Percentiles rank a stretch among this genome's conserved stretches.
phyloP scores from a whole-genome alignment of 2,113 vertebrate genomes.

The Hippocampus mohnikei region DNA sequence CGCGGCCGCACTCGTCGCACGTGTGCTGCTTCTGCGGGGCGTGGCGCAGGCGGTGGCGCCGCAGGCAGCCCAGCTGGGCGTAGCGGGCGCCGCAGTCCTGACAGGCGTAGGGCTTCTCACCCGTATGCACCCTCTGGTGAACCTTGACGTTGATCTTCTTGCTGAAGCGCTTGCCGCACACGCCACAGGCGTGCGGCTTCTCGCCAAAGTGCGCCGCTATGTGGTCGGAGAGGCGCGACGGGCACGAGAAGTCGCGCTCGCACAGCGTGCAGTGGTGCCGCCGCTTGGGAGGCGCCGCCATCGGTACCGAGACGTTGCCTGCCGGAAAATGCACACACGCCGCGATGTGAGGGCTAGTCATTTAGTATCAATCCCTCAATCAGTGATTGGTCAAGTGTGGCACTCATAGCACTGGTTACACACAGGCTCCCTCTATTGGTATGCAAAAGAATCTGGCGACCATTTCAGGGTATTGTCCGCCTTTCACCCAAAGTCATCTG shows the following conservation, averaged over 20 bases:
- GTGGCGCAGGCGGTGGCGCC: slow-evolving; percentile 43
- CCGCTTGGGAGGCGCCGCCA: background rate
- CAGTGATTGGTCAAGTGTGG: too few species aligned
- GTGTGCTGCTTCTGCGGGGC: slow-evolving; percentile 27
- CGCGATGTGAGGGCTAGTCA: background rate
- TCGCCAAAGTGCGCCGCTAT: slow-evolving; percentile 29
- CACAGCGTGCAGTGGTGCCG: slow-evolving; percentile 35
- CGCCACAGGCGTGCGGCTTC: slow-evolving; percentile 44
- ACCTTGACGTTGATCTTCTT: slow-evolving; percentile 45
- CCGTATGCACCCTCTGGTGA: slow-evolving; percentile 53
- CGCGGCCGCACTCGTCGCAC: slow-evolving; percentile 39
- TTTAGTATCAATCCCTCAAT: too few species aligned
- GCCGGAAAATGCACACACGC: background rate
- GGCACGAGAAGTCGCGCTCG: slow-evolving; percentile 28
- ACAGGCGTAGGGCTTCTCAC: slow-evolving; percentile 55
- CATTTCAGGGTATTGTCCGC: too few species aligned
- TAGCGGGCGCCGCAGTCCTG: slow-evolving; percentile 44
- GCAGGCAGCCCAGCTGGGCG: slow-evolving; percentile 47
- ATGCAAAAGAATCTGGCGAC: too few species aligned
- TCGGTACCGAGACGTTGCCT: accelerated
- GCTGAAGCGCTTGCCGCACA: slow-evolving; percentile 46
- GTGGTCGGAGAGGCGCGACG: slow-evolving; percentile 50
- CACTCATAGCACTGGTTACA: background rate
- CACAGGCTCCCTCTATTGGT: too few species aligned
- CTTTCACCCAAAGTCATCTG: too few species aligned